Evolutionary conservation across 2,797 vertebrate species (phyloP), one percentile per base, ranked within the genome.

Genomic region (Pelobates cultripes): DNA sequence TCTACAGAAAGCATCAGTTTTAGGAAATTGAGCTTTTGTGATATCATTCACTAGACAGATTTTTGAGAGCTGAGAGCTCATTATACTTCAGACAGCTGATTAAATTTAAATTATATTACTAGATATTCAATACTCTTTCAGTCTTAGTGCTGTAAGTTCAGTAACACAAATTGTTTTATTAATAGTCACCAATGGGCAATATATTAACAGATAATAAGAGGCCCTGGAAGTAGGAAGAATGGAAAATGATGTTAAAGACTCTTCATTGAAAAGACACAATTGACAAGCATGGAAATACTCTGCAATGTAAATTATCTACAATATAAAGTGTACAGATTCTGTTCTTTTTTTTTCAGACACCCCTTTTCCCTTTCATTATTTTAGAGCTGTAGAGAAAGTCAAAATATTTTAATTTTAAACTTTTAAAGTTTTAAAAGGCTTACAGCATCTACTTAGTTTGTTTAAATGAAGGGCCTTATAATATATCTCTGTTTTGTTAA

Each of bases 71-170:
- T 81, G 84, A 84, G 64, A 86, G 81, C 77, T 75, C 28, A 84
- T 66, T 87, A 69, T 43, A 73, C 6, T 61, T 71, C 68, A 61
- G 82, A 81, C 84, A 68, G 40, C 8, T 76, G 73, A 77, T 88
- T 86, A 78, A 87, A 89, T 90, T 64, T 73, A 85, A 85, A 71
- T 70, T 73, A 82, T 17, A 86, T 40, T 63, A 77, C 87, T 87
- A 86, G 73, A 51, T 86, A 73, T 66, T 74, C 84, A 84, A 84
- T 70, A 82, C 63, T 43, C 17, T 77, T 79, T 75, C 81, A 81
- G 77, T 76, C 81, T 83, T 69, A 28, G 81, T 55, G 53, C 51
- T 13, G 63, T 55, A 84, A 79, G 77, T 79, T 84, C 77, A 76
- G 73, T 43, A 79, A 75, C 82, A 55, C 71, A 79, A 75, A 84